Base-by-base conservation (phyloP, 2,888 invertebrate species). In the Atethmia centrago region DNA sequence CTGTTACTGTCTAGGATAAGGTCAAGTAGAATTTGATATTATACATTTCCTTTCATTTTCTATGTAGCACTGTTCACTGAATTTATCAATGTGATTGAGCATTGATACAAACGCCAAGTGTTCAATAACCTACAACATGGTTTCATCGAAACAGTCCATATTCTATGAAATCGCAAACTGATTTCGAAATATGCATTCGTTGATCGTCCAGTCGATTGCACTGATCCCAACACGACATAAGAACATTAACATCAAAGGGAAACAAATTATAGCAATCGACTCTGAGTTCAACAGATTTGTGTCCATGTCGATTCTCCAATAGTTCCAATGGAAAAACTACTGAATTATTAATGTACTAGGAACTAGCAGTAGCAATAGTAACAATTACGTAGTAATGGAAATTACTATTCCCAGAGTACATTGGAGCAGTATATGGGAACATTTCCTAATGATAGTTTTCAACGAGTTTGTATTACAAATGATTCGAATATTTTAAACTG, bases 191-290 rank as follows among this genome's bases (percentile, higher is more conserved):
- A 71, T 80, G 69, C 78, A 83, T 73, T 74, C 69, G 67, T 77
- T 81, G 63, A 64, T 67, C 64, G 65, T 68, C 74, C 81, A 79
- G 78, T 75, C 69, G 85, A 82, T 82, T 86, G 86, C 71, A 82
- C 81, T 69, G 53, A 80, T 82, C 58, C 68, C 45, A 45, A 58
- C 64, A 73, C 71, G 73, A 76, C 79, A 76, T 72, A 36, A 64
- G 62, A 66, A 31, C 73, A 72, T 79, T 84, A 82, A 82, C 88
- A 87, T 87, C 86, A 87, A 87, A 84, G 77, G 66, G 74, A 63
- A 67, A 78, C 75, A 65, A 77, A 63, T 69, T 65, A 68, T 62
- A 72, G 64, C 76, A 65, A 72, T 78, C 40, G 59, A 58, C 49
- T 45, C 31, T 21, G 58, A 63, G 75, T 75, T 65, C 66, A 72